Percentiles rank a stretch among this genome's conserved stretches.
These are phyloP conservation scores for Heliconius himera DNA, from an alignment of 1,140 invertebrate genomes.

Conservation along the genomic window DNA sequence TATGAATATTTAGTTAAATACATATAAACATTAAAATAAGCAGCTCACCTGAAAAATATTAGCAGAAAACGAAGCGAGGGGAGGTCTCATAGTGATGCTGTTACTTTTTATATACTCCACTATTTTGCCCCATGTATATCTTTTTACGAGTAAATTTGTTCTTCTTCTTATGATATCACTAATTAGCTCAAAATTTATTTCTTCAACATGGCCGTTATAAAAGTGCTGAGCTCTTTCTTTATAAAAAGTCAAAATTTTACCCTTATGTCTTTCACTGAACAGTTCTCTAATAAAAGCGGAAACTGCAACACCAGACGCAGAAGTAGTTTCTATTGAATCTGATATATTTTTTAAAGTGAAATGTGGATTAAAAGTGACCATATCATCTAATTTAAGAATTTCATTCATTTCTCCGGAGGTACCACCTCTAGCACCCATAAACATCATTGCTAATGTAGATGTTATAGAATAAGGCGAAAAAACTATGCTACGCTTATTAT, in stretches of 20 bases:
- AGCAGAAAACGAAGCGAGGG: conserved; percentile 88
- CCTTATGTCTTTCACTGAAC: conserved; percentile 89
- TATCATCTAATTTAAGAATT: conserved; percentile 91
- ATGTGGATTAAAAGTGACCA: conserved; percentile 94
- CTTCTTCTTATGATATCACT: conserved; percentile 88
- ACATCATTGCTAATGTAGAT: conserved; percentile 93
- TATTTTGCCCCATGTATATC: conserved; percentile 89
- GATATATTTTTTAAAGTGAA: conserved; percentile 92
- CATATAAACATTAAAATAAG: neutral
- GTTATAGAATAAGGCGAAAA: conserved; percentile 92
- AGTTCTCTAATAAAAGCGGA: conserved; percentile 90
- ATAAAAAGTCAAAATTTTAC: conserved; percentile 91
- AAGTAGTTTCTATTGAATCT: conserved; percentile 85
- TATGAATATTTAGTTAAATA: neutral
- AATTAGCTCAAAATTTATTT: conserved; percentile 90
- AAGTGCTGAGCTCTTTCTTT: conserved; percentile 92
- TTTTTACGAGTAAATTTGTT: conserved; percentile 90
- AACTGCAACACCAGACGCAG: conserved; percentile 86
- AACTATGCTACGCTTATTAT: conserved; percentile 88
- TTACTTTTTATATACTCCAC: conserved; percentile 88
- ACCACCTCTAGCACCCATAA: conserved; percentile 91
- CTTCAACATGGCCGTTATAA: conserved; percentile 92
- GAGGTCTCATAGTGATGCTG: conserved; percentile 86
- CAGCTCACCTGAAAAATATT: conserved; percentile 88
- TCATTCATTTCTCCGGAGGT: conserved; percentile 95